phyloP scores from a whole-genome alignment of 2,888 invertebrate species.

The Zootermopsis nevadensis region DNA sequence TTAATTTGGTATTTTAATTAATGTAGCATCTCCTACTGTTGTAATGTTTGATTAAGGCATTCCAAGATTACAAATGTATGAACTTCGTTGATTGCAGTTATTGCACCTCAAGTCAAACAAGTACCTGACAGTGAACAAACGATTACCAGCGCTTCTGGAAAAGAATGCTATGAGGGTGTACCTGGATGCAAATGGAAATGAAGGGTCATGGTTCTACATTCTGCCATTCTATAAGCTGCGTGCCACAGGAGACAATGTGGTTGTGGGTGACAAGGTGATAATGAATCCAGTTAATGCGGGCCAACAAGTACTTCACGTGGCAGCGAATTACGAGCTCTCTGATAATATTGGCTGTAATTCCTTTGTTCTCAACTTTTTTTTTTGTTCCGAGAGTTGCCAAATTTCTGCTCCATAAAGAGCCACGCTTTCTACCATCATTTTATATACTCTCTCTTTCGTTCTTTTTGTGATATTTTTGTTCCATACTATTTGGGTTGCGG shows the following conservation, averaged over 20 bases:
- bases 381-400: no score
- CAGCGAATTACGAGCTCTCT: slow-evolving; percentile 88
- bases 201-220: slow-evolving; percentile 99
- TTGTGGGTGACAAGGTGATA: slow-evolving; percentile 98
- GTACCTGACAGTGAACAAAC: slow-evolving; percentile 97
- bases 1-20: no score
- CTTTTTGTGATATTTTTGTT: no score
- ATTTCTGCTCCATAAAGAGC: no score
- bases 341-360: slow-evolving; percentile 96
- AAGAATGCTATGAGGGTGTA: slow-evolving; percentile 99
- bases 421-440: no score
- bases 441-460: no score
- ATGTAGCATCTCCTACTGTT: no score
- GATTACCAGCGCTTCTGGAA: slow-evolving; percentile 94
- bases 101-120: slow-evolving; percentile 60
- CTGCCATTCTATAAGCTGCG: slow-evolving; percentile 97
- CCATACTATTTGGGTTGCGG: no score
- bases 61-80: no score
- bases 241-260: slow-evolving; percentile 95
- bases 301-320: slow-evolving; percentile 90
- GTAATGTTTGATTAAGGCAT: no score
- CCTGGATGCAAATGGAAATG: slow-evolving; percentile 96
- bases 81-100: no score
- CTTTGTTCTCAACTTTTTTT: no score
- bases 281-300: slow-evolving; percentile 97